Evolutionary conservation across 2,797 vertebrate genomes (phyloP).

Genomic region (Phrynocephalus forsythii): DNA sequence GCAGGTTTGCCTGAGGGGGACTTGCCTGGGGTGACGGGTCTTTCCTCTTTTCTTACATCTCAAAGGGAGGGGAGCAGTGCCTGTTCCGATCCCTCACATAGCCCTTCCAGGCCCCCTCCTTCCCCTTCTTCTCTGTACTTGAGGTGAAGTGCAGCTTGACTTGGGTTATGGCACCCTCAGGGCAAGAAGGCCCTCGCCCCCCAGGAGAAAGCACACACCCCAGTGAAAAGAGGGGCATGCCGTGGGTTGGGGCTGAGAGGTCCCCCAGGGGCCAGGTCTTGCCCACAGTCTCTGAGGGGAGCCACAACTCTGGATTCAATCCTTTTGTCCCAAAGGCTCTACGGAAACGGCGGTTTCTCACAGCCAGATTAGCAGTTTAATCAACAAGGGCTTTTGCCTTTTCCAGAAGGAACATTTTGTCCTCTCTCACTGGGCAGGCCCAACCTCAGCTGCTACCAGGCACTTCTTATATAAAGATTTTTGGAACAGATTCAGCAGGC

Average conservation of each 20-base stretch:
- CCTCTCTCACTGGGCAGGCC: background rate
- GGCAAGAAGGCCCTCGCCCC: no score
- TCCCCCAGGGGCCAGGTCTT: background rate
- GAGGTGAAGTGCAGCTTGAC: no score
- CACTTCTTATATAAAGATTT: background rate
- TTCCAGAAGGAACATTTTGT: background rate
- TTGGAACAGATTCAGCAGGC: background rate
- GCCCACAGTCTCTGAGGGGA: background rate
- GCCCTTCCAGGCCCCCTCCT: background rate
- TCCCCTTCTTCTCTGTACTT: no score
- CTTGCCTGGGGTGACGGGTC: background rate
- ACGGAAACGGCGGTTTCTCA: background rate
- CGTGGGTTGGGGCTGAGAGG: background rate
- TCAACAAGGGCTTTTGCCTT: background rate
- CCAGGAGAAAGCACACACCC: no score
- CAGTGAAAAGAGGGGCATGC: background rate
- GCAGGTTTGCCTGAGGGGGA: no score
- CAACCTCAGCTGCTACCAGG: background rate
- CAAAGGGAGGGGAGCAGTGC: no score
- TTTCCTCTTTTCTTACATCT: no score
- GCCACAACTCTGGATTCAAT: background rate
- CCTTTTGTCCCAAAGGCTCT: background rate
- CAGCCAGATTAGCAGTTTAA: conserved; percentile 9
- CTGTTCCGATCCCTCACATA: background rate
- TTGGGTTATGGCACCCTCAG: no score